Percentiles rank a stretch among this genome's conserved stretches.
Evolutionary conservation across 2,113 vertebrate genomes (phyloP).

Genomic region (Copsychus sechellarum): DNA sequence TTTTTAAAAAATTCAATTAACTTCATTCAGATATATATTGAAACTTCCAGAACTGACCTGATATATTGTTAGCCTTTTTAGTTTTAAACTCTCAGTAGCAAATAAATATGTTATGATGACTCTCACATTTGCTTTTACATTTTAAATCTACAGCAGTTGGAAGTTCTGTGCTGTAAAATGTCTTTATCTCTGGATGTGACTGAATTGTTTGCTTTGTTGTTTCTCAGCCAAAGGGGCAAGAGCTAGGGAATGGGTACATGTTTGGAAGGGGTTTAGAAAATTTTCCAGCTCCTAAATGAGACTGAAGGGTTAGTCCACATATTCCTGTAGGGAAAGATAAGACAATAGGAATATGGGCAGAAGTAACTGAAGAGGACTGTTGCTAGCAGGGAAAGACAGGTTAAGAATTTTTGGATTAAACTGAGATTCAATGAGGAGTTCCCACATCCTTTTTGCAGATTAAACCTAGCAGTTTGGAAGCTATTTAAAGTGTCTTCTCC

Average conservation of each 20-base stretch:
- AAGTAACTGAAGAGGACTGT: neutral
- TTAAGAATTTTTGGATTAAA: neutral
- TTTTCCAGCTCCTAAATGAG: neutral
- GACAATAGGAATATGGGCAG: neutral
- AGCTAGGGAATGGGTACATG: fast-evolving
- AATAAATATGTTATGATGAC: neutral
- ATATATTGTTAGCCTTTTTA: neutral
- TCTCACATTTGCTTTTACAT: neutral
- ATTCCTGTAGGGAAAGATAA: neutral
- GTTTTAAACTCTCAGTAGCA: neutral
- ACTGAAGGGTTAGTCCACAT: neutral
- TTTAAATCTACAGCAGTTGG: neutral
- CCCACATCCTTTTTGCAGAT: neutral
- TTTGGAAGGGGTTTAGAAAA: neutral
- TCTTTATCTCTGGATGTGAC: neutral
- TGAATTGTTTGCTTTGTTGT: neutral
- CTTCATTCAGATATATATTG: neutral
- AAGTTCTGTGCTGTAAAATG: neutral
- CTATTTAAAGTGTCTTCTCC: neutral
- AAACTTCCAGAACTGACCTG: neutral
- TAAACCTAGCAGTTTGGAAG: neutral
- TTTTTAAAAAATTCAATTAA: neutral
- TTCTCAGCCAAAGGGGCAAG: neutral
- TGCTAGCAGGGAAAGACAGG: neutral
- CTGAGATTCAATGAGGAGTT: neutral